Base-by-base conservation (phyloP, 2,888 invertebrate species). In the Biston betularia region DNA sequence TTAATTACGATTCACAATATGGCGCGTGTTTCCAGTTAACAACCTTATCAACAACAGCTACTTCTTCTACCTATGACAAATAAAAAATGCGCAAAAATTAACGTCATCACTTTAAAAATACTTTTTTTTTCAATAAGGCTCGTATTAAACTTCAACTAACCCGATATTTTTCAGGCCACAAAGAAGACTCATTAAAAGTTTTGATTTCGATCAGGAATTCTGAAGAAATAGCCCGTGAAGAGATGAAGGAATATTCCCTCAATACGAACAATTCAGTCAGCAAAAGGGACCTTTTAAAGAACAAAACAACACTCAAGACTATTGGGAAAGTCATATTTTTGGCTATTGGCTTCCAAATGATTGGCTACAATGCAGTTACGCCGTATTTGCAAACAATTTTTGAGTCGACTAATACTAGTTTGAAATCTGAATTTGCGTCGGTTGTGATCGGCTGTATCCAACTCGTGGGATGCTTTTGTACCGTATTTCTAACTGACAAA, bases 361-460 rank as follows among this genome's bases (percentile, higher is more conserved):
- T 66, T 0, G 74, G 74, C 12, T 65, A 65, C 52, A 71, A 64
- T 35, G 66, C 60, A 7, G 58, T 74, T 0, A 24, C 55, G 0
- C 12, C 55, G 6, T 72, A 71, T 55, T 50, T 74, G 4, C 74
- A 74, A 49, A 71, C 72, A 0, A 70, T 74, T 40, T 67, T 73
- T 8, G 60, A 63, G 46, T 60, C 59, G 0, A 69, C 74, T 8
- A 63, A 69, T 14, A 72, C 72, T 3, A 66, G 52, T 40, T 46
- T 74, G 2, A 57, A 53, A 1, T 65, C 74, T 0, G 72, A 74
- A 14, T 33, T 71, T 6, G 66, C 72, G 7, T 74, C 74, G 0
- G 64, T 61, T 0, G 56, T 74, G n/a, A 67, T 71, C 7, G 74
- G 74, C 0, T 63, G 58, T 4, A 66, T 71, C 12, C 64, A 72